phyloP scores from a whole-genome alignment of 2,797 vertebrate species.

The Miichthys miiuy region DNA sequence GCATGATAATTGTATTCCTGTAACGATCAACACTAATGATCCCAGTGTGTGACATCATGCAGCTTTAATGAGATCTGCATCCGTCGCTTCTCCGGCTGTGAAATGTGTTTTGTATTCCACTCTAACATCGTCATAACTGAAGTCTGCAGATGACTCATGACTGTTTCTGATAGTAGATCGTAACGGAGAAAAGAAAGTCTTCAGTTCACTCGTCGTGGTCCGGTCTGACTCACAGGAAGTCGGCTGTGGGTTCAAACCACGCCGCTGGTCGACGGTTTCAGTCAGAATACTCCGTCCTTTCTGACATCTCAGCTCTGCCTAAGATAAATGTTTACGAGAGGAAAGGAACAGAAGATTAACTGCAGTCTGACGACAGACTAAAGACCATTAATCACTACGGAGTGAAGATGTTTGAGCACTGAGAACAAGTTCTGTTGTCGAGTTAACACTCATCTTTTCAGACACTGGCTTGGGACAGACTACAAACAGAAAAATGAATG shows the following conservation, averaged over 20 bases:
- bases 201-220: neutral
- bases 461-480: neutral
- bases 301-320: too few relatives aligned
- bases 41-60: neutral
- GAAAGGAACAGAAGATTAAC: too few relatives aligned
- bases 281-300: too few relatives aligned
- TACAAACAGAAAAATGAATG: neutral
- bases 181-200: neutral
- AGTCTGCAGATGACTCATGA: neutral
- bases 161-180: neutral
- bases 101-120: neutral
- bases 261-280: too few relatives aligned
- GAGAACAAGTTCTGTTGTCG: neutral
- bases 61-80: neutral
- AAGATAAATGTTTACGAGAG: too few relatives aligned
- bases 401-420: neutral
- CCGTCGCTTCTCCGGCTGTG: neutral
- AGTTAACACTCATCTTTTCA: neutral
- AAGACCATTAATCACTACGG: neutral
- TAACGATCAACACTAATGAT: neutral
- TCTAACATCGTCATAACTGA: neutral
- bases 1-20: neutral
- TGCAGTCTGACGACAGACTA: neutral
- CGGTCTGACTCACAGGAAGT: too few relatives aligned
- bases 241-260: too few relatives aligned